phyloP scores from a whole-genome alignment of 2,113 vertebrate genomes.

The Ophiodon elongatus region DNA sequence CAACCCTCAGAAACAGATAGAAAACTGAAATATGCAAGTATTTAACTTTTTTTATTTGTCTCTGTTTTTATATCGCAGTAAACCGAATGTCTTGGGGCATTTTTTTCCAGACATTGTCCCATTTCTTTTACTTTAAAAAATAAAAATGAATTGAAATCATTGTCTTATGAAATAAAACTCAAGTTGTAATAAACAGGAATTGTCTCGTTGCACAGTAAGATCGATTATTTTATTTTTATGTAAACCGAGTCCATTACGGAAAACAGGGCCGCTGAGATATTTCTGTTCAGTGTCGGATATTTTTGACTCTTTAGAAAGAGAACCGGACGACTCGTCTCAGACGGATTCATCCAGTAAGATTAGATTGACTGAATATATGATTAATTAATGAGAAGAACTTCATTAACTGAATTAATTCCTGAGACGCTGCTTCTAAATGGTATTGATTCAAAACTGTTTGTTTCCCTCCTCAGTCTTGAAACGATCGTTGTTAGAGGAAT shows the following conservation, averaged over 20 bases:
- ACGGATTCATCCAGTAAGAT: neutral
- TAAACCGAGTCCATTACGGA: neutral
- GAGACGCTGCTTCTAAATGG: neutral
- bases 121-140: too few species aligned
- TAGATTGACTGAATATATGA: neutral
- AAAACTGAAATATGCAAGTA: neutral
- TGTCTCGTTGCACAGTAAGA: neutral
- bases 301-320: neutral
- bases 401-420: neutral
- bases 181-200: neutral
- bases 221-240: neutral
- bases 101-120: too few species aligned
- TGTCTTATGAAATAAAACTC: neutral
- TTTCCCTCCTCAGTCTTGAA: neutral
- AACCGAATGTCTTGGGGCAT: neutral
- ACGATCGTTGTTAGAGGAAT: neutral
- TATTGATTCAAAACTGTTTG: neutral
- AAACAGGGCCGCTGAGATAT: neutral
- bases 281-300: neutral
- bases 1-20: neutral
- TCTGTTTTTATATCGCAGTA: neutral
- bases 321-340: neutral
- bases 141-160: neutral
- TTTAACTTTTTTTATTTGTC: too few species aligned
- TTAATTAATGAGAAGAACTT: neutral